Evolutionary conservation across 1,140 invertebrate genomes (phyloP).

Genomic region (Pemphigus obesinymphae): DNA sequence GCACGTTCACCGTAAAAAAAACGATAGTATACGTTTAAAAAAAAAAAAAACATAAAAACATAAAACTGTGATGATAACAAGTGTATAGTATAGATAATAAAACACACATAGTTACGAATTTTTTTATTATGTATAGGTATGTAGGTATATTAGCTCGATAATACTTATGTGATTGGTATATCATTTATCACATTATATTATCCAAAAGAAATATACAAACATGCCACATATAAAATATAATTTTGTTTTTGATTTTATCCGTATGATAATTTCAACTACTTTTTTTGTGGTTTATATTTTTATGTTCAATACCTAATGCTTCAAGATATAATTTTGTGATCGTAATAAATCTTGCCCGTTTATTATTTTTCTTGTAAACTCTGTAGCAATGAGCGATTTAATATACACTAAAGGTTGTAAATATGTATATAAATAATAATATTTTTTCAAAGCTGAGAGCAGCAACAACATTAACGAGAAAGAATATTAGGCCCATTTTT

Average conservation of each 20-base stretch:
- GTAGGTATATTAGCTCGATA: too few species aligned
- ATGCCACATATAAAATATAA: too few species aligned
- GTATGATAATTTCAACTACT: neutral
- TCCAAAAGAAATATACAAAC: too few species aligned
- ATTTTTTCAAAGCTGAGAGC: neutral
- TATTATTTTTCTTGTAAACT: neutral
- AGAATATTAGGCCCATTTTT: neutral
- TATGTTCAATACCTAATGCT: neutral
- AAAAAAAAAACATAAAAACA: neutral
- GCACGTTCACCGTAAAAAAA: neutral
- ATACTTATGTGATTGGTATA: too few species aligned
- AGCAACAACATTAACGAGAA: neutral
- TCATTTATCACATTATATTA: too few species aligned
- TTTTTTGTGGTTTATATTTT: neutral
- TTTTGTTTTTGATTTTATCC: too few species aligned
- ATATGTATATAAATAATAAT: neutral
- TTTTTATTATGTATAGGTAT: too few species aligned
- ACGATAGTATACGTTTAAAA: neutral
- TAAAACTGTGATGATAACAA: too few species aligned
- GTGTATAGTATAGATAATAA: too few species aligned
- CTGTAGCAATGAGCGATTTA: neutral
- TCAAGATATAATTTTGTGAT: neutral
- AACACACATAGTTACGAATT: too few species aligned
- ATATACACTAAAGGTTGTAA: neutral
- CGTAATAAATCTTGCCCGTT: neutral